Base-by-base conservation (phyloP, 1,140 invertebrate species). In the Mamestra configurata region DNA sequence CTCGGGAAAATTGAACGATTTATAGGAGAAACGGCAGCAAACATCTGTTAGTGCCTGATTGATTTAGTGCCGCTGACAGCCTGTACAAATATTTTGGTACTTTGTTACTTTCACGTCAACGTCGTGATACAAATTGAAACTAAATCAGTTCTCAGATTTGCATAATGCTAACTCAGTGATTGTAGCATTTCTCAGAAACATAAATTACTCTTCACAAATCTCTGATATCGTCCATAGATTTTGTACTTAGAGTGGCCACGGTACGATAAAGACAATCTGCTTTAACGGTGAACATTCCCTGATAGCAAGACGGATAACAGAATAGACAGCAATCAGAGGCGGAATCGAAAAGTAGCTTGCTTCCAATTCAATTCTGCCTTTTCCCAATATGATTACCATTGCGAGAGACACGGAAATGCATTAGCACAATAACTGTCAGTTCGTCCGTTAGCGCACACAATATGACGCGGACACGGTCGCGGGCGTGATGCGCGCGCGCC, bases 1-100 rank as follows among this genome's bases (percentile, higher is more conserved):
- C 80, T 84, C 82, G 79, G 86, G 84, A 84, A 88, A 87, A 88
- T 87, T 85, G 82, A 88, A 86, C 83, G 88, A 91, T 92, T 91
- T 92, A 91, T 90, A 75, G 82, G 86, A 64, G 85, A 89, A 90
- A 91, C 86, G 82, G 53, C 24, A 78, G 46, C 66, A 77, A 70
- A 81, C 84, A 79, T 81, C 51, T 79, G 79, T 73, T 84, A 72
- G 46, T 46, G 73, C 31, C 59, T 80, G 81, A 85, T 85, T 84
- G 83, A 83, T 83, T 78, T 79, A 73, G 35, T 27, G 37, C 31
- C 55, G 27, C 20, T 55, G 75, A 72, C 73, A 72, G 40, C n/a
- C 40, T 64, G 75, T 68, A 77, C 59, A 66, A 77, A 77, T 77
- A 77, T 77, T 77, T 77, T 77, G 40, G 59, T 77, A 68, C 11